These are phyloP conservation scores for Magallana gigas DNA, from an alignment of 1,140 invertebrate genomes.

Conservation along the genomic window DNA sequence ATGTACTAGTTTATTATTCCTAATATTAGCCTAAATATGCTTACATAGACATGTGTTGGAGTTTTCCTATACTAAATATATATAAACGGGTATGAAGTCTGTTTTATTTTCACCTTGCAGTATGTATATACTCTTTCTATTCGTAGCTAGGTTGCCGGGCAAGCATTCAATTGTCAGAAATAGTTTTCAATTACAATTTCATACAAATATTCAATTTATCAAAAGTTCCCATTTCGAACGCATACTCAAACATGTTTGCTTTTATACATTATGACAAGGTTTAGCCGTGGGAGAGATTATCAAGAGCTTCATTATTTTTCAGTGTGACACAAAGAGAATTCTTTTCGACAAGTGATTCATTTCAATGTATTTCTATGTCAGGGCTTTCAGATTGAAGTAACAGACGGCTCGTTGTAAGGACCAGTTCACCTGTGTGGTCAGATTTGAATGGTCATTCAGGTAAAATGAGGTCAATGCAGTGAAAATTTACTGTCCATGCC, in stretches of 20 bases:
- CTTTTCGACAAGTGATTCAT: too few relatives aligned
- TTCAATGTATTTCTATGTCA: neutral
- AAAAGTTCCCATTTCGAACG: neutral
- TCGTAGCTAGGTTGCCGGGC: neutral
- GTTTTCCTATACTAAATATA: too few relatives aligned
- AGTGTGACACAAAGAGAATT: neutral
- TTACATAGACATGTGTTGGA: too few relatives aligned
- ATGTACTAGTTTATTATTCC: too few relatives aligned
- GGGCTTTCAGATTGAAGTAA: neutral
- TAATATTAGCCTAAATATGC: too few relatives aligned
- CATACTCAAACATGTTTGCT: neutral
- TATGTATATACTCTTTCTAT: too few relatives aligned
- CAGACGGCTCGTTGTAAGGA: too few relatives aligned
- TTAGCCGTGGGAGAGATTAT: neutral
- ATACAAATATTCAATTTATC: slow-evolving; percentile 16
- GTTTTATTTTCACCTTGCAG: too few relatives aligned
- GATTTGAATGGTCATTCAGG: neutral
- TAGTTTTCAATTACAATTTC: neutral
- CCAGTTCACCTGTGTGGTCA: too few relatives aligned
- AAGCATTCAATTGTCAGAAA: neutral
- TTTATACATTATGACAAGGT: neutral
- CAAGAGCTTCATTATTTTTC: neutral
- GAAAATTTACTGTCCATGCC: neutral
- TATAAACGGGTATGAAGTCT: too few relatives aligned
- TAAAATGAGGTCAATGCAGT: neutral